A percentile compares a stretch with the other conserved stretches of the same genome.
phyloP scores from a whole-genome alignment of 23 tunicate genomes.

The Clavelina lepadiformis region DNA sequence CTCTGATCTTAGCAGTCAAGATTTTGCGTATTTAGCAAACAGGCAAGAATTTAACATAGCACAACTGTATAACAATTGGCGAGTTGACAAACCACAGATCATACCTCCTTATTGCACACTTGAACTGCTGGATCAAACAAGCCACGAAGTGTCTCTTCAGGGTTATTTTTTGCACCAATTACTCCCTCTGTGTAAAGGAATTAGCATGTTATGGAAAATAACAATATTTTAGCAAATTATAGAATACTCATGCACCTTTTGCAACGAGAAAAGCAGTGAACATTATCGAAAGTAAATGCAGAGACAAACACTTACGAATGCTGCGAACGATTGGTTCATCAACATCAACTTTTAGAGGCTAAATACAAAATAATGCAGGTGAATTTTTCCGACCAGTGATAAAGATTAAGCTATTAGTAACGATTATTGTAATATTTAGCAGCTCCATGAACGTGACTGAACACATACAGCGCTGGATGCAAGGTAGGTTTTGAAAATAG shows the following conservation, averaged over 20 bases:
- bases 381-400: no score
- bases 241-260: not conserved
- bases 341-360: constrained; percentile 43
- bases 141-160: constrained; percentile 67
- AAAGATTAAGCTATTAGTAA: no score
- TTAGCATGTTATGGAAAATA: no score
- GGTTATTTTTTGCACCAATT: constrained; percentile 24
- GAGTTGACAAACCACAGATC: not conserved
- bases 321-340: constrained; percentile 69
- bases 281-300: not conserved
- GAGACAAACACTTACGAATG: constrained; percentile 46
- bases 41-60: no score
- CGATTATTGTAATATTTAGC: no score
- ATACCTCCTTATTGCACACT: constrained; percentile 54
- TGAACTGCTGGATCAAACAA: constrained; percentile 83
- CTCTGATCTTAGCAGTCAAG: no score
- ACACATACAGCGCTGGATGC: constrained; percentile 58
- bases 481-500: constrained; percentile 46
- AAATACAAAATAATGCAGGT: constrained; percentile 1
- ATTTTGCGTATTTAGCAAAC: no score
- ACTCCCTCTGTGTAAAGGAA: constrained; percentile 50
- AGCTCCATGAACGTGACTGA: no score
- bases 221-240: no score
- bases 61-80: not conserved
- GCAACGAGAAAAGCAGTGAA: not conserved